Conservation (phyloP, 92 coral and sea anemone species). For the Isaurus tuberculatus region DNA sequence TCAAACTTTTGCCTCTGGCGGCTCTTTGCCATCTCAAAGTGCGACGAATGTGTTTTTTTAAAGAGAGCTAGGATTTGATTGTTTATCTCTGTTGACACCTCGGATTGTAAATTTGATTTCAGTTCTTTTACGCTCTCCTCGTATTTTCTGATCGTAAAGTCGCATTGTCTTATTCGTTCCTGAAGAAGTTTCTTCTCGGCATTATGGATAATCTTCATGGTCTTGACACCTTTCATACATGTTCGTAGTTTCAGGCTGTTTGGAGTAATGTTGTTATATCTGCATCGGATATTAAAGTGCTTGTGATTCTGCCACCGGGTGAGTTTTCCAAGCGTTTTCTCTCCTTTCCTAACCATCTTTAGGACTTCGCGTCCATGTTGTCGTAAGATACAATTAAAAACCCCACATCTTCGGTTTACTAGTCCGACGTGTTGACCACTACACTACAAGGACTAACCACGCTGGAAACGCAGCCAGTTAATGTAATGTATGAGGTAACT, state of each 20-base stretch:
- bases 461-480: too few relatives aligned
- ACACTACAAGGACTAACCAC: too few relatives aligned
- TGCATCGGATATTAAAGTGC: slow-evolving; percentile 12
- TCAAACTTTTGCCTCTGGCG: slow-evolving; percentile 47
- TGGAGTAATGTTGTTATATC: not conserved
- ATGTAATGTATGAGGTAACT: too few relatives aligned
- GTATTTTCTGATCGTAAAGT: slow-evolving; percentile 35
- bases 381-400: too few relatives aligned
- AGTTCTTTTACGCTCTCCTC: slow-evolving; percentile 41
- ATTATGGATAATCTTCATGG: slow-evolving; percentile 16
- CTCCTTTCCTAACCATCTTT: slow-evolving; percentile 3
- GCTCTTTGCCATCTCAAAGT: slow-evolving; percentile 32
- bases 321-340: slow-evolving; percentile 18
- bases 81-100: slow-evolving; percentile 37
- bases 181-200: slow-evolving; percentile 53
- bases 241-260: slow-evolving; percentile 27
- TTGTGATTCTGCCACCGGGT: not conserved
- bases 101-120: slow-evolving; percentile 40
- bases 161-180: slow-evolving; percentile 48
- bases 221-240: slow-evolving; percentile 14
- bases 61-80: slow-evolving; percentile 8
- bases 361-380: slow-evolving; percentile 20
- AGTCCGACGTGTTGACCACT: too few relatives aligned
- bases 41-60: slow-evolving; percentile 6
- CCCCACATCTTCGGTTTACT: too few relatives aligned